Evolutionary conservation across 2,797 vertebrate species (phyloP).

Genomic region (Clarias laeviceps): DNA sequence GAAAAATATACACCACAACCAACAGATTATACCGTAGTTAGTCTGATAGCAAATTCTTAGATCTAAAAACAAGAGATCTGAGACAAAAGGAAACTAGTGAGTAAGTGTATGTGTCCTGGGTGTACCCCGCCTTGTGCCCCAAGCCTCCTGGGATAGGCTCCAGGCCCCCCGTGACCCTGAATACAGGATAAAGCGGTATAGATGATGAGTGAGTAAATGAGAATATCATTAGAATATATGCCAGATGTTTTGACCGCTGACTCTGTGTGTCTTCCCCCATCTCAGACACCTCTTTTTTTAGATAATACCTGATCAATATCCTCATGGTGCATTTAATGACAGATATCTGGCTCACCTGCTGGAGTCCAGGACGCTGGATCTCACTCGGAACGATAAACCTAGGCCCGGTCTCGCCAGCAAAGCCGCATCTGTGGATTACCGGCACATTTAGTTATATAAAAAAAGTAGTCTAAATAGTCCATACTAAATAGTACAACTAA

Average conservation of each 20-base stretch:
- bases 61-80: neutral
- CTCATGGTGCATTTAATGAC: neutral
- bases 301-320: neutral
- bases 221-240: neutral
- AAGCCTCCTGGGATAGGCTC: no score
- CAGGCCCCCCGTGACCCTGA: no score
- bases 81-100: neutral
- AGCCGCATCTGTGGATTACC: slow-evolving; percentile 85
- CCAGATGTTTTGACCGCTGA: neutral
- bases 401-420: slow-evolving; percentile 96
- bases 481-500: neutral
- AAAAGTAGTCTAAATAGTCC: neutral
- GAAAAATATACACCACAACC: neutral
- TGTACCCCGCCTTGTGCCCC: no score
- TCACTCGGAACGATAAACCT: slow-evolving; percentile 98
- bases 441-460: neutral
- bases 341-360: slow-evolving; percentile 76
- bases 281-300: neutral
- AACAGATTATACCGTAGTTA: neutral
- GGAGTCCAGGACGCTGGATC: slow-evolving; percentile 84
- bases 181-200: no score
- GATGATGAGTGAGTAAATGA: no score
- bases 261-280: neutral
- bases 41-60: neutral
- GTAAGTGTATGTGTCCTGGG: no score